Evolutionary conservation across 1,140 invertebrate species (phyloP).

Genomic region (Bicyclus anynana): DNA sequence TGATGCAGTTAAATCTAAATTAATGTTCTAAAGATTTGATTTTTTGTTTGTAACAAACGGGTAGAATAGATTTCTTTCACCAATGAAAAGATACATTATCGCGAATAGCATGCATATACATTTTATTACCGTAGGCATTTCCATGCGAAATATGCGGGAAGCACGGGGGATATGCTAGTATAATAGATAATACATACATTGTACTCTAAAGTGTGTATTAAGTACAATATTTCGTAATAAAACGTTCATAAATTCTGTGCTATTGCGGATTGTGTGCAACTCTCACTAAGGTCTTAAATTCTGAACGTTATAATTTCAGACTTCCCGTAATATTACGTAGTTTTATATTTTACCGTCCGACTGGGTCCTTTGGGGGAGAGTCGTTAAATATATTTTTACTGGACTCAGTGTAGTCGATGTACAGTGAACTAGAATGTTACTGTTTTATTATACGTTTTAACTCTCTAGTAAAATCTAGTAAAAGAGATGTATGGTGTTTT

Average conservation of each 20-base stretch:
- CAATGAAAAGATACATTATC: too few species aligned
- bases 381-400: conserved; percentile 16
- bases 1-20: too few species aligned
- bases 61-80: too few species aligned
- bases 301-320: neutral
- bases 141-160: too few species aligned
- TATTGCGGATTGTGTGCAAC: neutral
- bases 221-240: neutral
- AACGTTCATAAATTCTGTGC: neutral
- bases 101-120: too few species aligned
- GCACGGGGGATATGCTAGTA: too few species aligned
- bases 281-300: neutral
- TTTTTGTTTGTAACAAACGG: too few species aligned
- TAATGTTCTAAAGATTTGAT: too few species aligned
- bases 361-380: neutral
- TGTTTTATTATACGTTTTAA: neutral
- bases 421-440: neutral
- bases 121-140: too few species aligned
- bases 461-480: neutral
- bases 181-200: too few species aligned
- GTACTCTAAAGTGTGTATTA: too few species aligned
- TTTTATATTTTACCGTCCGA: neutral
- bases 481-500: too few species aligned
- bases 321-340: neutral
- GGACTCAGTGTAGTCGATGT: neutral